phyloP scores from a whole-genome alignment of 1,140 invertebrate genomes.

The Drosophila pachea region DNA sequence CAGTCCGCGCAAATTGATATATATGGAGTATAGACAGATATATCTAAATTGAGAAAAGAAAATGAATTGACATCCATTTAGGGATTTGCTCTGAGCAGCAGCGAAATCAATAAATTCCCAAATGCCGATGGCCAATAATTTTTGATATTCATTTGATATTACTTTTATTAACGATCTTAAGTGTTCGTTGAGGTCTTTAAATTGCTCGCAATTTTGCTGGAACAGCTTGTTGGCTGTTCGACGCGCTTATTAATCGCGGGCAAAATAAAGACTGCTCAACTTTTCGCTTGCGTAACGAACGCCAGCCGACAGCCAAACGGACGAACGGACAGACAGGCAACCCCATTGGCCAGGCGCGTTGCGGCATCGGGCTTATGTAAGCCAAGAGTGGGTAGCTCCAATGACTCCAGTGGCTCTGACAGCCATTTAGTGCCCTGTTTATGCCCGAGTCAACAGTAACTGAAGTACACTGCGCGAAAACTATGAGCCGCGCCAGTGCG shows the following conservation, averaged over 20 bases:
- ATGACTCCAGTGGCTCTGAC: neutral
- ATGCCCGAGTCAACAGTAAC: constrained; percentile 13
- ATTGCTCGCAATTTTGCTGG: neutral
- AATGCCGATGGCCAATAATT: neutral
- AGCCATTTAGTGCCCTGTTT: constrained; percentile 5
- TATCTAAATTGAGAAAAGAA: neutral
- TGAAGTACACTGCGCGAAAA: constrained; percentile 57
- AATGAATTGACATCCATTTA: constrained; percentile 9
- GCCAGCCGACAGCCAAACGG: too few relatives aligned
- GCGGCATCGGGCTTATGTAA: too few relatives aligned
- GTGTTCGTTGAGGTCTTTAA: neutral
- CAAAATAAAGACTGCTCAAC: constrained; percentile 7
- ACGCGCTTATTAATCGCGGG: constrained; percentile 10
- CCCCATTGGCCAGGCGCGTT: neutral
- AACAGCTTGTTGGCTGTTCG: neutral
- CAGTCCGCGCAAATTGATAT: neutral
- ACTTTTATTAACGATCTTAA: neutral
- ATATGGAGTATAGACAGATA: neutral
- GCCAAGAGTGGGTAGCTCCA: too few relatives aligned
- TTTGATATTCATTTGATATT: neutral
- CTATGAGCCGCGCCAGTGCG: constrained; percentile 2
- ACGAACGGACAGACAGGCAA: neutral
- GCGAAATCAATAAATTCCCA: neutral
- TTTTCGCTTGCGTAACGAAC: constrained; percentile 7
- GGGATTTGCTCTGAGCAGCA: neutral